phyloP scores from a whole-genome alignment of 2,888 invertebrate species.

The Heliothis peltigera region DNA sequence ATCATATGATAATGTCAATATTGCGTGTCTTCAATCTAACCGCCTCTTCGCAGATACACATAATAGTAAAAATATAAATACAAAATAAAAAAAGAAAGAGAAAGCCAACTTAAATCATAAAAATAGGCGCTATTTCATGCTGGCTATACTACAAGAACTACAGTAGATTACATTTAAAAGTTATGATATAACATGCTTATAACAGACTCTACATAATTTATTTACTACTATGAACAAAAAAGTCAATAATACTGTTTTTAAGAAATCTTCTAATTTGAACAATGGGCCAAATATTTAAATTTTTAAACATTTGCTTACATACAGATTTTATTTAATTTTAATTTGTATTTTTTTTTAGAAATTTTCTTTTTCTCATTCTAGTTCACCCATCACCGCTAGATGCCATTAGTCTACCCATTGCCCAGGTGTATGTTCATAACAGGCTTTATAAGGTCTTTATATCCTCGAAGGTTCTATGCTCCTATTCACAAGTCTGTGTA shows the following conservation, averaged over 20 bases:
- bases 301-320: too few species aligned
- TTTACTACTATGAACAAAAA: too few species aligned
- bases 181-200: slow-evolving; percentile 32
- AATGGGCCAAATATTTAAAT: too few species aligned
- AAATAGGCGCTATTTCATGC: slow-evolving; percentile 66
- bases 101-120: slow-evolving; percentile 55
- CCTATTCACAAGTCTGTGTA: neutral
- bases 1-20: slow-evolving; percentile 2
- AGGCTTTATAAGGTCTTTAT: too few species aligned
- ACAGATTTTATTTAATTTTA: too few species aligned
- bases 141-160: slow-evolving; percentile 54
- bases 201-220: slow-evolving; percentile 1
- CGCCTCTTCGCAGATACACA: slow-evolving; percentile 66
- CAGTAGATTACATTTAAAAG: slow-evolving; percentile 30
- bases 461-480: neutral
- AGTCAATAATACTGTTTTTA: too few species aligned
- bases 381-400: too few species aligned
- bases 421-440: too few species aligned
- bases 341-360: too few species aligned
- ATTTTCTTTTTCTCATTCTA: too few species aligned
- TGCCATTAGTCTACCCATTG: too few species aligned
- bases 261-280: too few species aligned
- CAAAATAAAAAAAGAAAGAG: slow-evolving; percentile 48
- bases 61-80: slow-evolving; percentile 59
- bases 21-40: slow-evolving; percentile 63